Base-by-base conservation (phyloP, 1,140 invertebrate species). In the Chironomus tepperi region DNA sequence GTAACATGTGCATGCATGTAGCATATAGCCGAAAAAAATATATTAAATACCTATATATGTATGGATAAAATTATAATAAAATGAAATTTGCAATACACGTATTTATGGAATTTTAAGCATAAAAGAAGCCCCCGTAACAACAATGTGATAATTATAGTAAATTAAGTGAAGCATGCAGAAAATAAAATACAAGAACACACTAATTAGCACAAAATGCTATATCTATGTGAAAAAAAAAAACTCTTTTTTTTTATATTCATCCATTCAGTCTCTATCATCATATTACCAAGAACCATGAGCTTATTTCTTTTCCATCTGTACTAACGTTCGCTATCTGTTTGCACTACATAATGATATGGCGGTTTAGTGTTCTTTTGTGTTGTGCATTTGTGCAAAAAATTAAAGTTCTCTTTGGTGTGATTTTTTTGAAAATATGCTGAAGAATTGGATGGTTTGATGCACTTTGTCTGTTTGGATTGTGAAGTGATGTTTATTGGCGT, bases 91-190 rank as follows among this genome's bases (percentile, higher is more conserved):
- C 24, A 34, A 34, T 34, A 34, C 24, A 34, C 24, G 24, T 34
- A 34, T 34, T 34, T 34, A 34, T 34, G 24, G 24, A 34, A 34
- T 34, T 34, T 34, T 34, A 34, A 34, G 24, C 24, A 34, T 34
- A 34, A 34, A 47, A 47, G 43, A 57, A 57, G 12, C 47, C 12
- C 12, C 47, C 47, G 10, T n/a, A 70, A 70, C 16, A 70, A 21
- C 65, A 70, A 70, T 70, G 65, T 70, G 65, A 70, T 70, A 70
- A 70, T 70, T 70, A 70, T 70, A 18, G 65, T 19, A 18, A 70
- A 70, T 18, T 70, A 57, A 8, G 65, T 19, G 64, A 67, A 67
- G n/a, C 64, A 19, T 67, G 64, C 43, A 47, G 15, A 67, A 7
- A 16, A 67, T 16, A 67, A 18, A 67, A 67, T 67, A 67, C 64